Conservation (phyloP, 2,113 vertebrate genomes). For the Antennarius striatus region DNA sequence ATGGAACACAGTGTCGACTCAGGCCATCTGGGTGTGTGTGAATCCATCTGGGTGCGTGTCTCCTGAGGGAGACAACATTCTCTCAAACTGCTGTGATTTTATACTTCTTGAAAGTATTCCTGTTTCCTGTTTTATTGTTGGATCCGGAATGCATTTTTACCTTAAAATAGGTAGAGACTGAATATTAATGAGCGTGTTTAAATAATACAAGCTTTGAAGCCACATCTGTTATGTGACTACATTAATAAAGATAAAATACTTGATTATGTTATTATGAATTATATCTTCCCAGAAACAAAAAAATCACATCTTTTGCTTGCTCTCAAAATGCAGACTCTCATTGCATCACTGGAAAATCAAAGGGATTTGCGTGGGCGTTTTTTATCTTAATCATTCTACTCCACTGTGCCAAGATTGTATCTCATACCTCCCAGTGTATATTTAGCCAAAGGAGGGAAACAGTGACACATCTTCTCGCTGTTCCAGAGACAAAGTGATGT, state of each 20-base stretch:
- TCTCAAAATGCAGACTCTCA: slow-evolving; percentile 34
- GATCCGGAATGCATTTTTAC: slow-evolving; percentile 7
- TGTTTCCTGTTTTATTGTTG: background rate
- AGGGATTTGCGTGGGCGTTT: slow-evolving; percentile 42
- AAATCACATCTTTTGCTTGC: slow-evolving; percentile 38
- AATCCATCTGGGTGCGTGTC: slow-evolving; percentile 61
- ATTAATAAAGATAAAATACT: slow-evolving; percentile 40
- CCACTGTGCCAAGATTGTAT: slow-evolving; percentile 71
- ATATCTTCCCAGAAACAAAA: slow-evolving; percentile 45
- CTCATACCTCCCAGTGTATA: slow-evolving; percentile 66
- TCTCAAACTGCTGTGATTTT: slow-evolving; percentile 31
- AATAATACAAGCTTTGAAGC: slow-evolving; percentile 36
- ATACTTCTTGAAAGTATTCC: slow-evolving; percentile 23
- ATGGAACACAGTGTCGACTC: slow-evolving; percentile 46
- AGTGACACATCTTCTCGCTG: slow-evolving; percentile 56
- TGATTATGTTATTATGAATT: slow-evolving; percentile 55
- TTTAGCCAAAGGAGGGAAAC: slow-evolving; percentile 54
- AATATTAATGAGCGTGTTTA: slow-evolving; percentile 22
- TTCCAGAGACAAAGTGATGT: slow-evolving; percentile 50
- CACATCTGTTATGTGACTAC: slow-evolving; percentile 35
- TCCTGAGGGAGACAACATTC: slow-evolving; percentile 52
- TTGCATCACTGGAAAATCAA: slow-evolving; percentile 59
- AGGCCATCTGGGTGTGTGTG: slow-evolving; percentile 60
- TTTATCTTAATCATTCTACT: slow-evolving; percentile 65
- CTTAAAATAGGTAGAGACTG: slow-evolving; percentile 15